Evolutionary conservation across 2,797 vertebrate species (phyloP), one percentile per base, ranked within the genome.

Genomic region (Notolepis coatsorum): DNA sequence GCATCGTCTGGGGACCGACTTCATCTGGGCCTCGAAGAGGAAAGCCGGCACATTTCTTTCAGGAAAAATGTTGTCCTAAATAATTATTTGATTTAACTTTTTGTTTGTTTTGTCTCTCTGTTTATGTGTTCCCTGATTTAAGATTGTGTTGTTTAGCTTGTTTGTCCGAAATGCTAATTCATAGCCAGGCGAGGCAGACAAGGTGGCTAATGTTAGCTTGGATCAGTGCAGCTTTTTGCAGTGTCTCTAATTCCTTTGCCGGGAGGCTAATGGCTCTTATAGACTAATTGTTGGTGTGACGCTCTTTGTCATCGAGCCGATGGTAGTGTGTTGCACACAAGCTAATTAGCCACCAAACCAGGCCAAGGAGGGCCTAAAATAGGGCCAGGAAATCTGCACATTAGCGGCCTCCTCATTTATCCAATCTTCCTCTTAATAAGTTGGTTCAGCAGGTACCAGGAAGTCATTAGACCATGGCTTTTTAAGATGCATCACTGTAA

Each of bases 311-410:
- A 85, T 75, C 18, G 3, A 52, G 47, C 61, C 43, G 20, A 61
- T 60, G 79, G 59, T 63, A 50, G 50, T 7, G 52, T 51, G 54
- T 65, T 71, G 79, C 50, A 56, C 71, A 42, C 27, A 20, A 79
- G 77, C 54, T 90, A 82, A 90, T 91, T 82, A 86, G 33, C 77
- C 65, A 68, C 54, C 37, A 38, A 87, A 84, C 59, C 84, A 89
- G 88, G 81, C 73, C 88, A 66, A 61, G 70, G 49, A 12, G 17
- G 45, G 68, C 37, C 64, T 39, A 76, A 73, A 92, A 88, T 31
- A 76, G 68, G 86, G 89, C 83, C 85, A 79, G 73, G 21, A 52
- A 65, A 56, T 50, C 25, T 62, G 56, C 51, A 60, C 3, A 69
- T 69, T 63, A 62, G 15, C 7, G 41, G 47, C 33, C 61, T 65